Conservation (phyloP, 2,888 invertebrate species). For the Phortica magna region DNA sequence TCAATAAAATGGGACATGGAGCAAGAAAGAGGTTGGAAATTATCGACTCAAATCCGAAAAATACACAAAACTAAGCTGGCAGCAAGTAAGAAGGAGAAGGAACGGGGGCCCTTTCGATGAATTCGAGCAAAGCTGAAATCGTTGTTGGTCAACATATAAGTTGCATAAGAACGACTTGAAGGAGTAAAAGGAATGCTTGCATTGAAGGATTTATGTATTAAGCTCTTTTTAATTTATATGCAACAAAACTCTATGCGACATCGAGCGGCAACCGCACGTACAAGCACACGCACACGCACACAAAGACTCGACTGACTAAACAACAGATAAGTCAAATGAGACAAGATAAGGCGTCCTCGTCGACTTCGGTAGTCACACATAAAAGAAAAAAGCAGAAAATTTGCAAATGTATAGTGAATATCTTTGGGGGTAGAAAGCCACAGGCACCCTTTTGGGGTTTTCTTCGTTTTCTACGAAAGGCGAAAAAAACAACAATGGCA, state of each 20-base stretch:
- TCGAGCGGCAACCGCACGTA: background rate
- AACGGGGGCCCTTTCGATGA: too few species aligned
- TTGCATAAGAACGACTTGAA: background rate
- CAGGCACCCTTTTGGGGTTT: background rate
- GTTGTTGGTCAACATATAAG: background rate
- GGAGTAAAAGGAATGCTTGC: background rate
- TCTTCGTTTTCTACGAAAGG: slow-evolving; percentile 12
- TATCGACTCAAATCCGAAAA: slow-evolving; percentile 56
- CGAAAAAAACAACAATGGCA: slow-evolving; percentile 44
- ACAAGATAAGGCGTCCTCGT: slow-evolving; percentile 57
- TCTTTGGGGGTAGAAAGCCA: slow-evolving; percentile 17
- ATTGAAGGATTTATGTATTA: slow-evolving; percentile 68
- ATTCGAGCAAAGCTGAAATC: background rate
- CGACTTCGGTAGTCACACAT: slow-evolving; percentile 47
- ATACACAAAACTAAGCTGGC: slow-evolving; percentile 69
- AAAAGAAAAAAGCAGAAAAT: slow-evolving; percentile 52
- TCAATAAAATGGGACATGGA: background rate
- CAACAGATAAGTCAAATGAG: slow-evolving; percentile 62
- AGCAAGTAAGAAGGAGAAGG: background rate
- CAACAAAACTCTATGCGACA: background rate
- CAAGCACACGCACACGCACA: background rate
- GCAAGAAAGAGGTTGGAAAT: background rate
- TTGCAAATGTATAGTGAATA: background rate
- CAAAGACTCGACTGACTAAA: slow-evolving; percentile 65
- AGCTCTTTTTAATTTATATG: slow-evolving; percentile 70